Evolutionary conservation across 2,888 invertebrate species (phyloP).

Genomic region (Mamestra brassicae): DNA sequence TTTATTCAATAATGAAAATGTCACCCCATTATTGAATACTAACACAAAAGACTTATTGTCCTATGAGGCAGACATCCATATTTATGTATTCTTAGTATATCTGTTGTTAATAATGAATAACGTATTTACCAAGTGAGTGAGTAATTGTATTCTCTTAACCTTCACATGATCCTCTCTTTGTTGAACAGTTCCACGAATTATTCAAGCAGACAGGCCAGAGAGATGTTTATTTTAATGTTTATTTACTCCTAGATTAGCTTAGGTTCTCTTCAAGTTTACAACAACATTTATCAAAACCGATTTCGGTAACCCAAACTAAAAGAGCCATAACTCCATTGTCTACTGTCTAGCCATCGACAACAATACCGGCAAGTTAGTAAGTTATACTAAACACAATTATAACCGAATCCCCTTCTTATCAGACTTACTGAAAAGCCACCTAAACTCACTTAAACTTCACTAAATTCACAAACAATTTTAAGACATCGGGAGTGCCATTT

Average conservation of each 20-base stretch:
- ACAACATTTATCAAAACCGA: slow-evolving; percentile 28
- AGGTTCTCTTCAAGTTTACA: slow-evolving; percentile 14
- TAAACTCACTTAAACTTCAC: slow-evolving; percentile 60
- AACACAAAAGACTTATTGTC: background rate
- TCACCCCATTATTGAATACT: too few relatives aligned
- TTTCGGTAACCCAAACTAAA: slow-evolving; percentile 32
- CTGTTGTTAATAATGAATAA: background rate
- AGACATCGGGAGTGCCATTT: slow-evolving; percentile 61
- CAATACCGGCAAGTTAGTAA: slow-evolving; percentile 35
- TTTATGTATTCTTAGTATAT: background rate
- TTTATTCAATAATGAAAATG: too few relatives aligned
- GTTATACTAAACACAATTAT: slow-evolving; percentile 51
- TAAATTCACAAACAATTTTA: slow-evolving; percentile 64
- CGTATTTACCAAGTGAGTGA: background rate
- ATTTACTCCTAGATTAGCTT: slow-evolving; percentile 1
- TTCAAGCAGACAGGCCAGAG: background rate
- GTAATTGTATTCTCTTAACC: slow-evolving; percentile 1
- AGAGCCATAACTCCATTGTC: slow-evolving; percentile 34
- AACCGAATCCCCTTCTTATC: slow-evolving; percentile 38
- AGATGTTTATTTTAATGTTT: background rate
- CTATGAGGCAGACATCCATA: background rate
- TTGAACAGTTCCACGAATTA: background rate
- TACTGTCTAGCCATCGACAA: slow-evolving; percentile 32
- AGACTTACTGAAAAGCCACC: slow-evolving; percentile 54
- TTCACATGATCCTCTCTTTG: background rate